phyloP scores from a whole-genome alignment of 2,888 invertebrate species.

The Malacosoma neustria region DNA sequence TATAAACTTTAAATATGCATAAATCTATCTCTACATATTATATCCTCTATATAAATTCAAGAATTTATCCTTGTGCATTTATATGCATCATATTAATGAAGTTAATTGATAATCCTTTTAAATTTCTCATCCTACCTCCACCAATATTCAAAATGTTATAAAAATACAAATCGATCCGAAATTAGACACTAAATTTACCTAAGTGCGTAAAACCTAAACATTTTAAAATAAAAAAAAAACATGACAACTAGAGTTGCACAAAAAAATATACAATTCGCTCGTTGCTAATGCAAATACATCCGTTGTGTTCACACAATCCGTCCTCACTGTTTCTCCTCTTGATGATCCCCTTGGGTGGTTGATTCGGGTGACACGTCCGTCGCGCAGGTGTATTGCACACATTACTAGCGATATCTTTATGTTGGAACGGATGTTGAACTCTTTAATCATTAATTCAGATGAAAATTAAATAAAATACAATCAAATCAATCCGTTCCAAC shows the following conservation, averaged over 20 bases:
- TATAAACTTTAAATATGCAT: not conserved
- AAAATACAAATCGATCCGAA: not conserved
- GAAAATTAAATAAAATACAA: not conserved
- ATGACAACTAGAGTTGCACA: not conserved
- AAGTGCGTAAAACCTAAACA: not conserved
- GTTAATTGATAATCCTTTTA: not conserved
- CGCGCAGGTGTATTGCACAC: slow-evolving; percentile 63
- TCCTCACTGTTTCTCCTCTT: too few species aligned
- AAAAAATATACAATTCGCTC: not conserved
- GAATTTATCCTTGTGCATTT: not conserved
- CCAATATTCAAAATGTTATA: not conserved
- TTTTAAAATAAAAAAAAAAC: slow-evolving; percentile 1
- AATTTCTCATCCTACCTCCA: not conserved
- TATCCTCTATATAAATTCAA: not conserved
- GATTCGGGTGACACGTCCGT: slow-evolving; percentile 63
- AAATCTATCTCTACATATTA: not conserved
- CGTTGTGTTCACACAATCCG: not conserved
- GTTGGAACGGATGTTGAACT: slow-evolving; percentile 46
- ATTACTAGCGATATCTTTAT: slow-evolving; percentile 63
- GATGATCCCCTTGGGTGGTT: slow-evolving; percentile 20
- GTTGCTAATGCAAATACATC: too few species aligned
- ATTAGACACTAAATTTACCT: not conserved
- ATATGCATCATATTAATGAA: not conserved
- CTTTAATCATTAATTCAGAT: not conserved
- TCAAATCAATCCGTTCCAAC: slow-evolving; percentile 53